Percentiles rank a stretch among this genome's conserved stretches.
phyloP scores from a whole-genome alignment of 2,797 vertebrate genomes.

The Spondyliosoma cantharus region DNA sequence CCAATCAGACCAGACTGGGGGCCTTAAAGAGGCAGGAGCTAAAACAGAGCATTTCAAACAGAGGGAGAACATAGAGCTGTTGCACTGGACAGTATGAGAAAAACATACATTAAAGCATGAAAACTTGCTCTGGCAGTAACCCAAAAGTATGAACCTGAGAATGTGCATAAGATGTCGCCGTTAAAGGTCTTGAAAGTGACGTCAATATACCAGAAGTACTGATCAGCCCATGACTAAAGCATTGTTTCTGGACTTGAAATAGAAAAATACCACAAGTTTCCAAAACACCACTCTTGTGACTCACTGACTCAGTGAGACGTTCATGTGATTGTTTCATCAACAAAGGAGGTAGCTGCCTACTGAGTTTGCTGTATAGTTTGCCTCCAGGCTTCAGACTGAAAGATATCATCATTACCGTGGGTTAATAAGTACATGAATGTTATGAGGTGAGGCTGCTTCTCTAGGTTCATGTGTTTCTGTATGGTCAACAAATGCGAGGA shows the following conservation, averaged over 20 bases:
- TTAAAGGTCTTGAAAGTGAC: neutral
- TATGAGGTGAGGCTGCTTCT: neutral
- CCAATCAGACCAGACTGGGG: too few species aligned
- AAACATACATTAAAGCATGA: too few species aligned
- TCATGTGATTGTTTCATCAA: neutral
- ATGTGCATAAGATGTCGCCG: too few species aligned
- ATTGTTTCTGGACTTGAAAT: constrained; percentile 1
- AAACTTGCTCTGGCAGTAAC: too few species aligned
- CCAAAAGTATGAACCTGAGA: too few species aligned
- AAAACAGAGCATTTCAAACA: too few species aligned
- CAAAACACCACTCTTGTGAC: constrained; percentile 1
- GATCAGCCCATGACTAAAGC: neutral
- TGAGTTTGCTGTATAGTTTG: neutral
- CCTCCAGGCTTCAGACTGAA: neutral
- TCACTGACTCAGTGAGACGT: neutral
- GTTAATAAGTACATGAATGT: neutral
- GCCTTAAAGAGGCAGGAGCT: too few species aligned
- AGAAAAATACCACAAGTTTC: constrained; percentile 12
- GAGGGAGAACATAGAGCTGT: too few species aligned
- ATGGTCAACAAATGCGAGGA: neutral
- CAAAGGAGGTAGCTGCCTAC: constrained; percentile 1
- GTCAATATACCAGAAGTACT: neutral
- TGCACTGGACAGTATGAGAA: too few species aligned
- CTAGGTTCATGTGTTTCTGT: too few species aligned
- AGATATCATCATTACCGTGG: neutral